phyloP scores from a whole-genome alignment of 2,888 invertebrate species.

The Hoplodrina blanda region DNA sequence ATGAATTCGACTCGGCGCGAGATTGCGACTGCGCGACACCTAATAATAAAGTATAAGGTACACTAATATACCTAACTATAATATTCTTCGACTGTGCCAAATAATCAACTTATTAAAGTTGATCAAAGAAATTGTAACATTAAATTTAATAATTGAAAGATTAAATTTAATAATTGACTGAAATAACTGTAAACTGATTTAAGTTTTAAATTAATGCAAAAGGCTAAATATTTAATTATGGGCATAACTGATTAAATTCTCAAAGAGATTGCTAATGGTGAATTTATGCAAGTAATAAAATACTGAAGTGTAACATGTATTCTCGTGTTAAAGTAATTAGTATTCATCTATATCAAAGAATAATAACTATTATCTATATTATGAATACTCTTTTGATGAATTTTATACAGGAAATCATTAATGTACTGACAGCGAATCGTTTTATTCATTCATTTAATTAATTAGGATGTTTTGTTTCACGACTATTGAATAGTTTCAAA shows the following conservation, averaged over 20 bases:
- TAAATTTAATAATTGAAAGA: neutral
- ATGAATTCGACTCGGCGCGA: constrained; percentile 27
- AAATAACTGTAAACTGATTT: constrained; percentile 2
- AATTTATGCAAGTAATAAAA: neutral
- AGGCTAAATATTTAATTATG: neutral
- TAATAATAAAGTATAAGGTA: neutral
- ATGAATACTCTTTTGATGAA: neutral
- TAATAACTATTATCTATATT: neutral
- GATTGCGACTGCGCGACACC: constrained; percentile 1
- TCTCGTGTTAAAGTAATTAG: constrained; percentile 19
- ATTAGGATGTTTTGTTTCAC: constrained; percentile 10
- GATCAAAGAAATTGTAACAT: neutral
- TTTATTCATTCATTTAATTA: constrained; percentile 1
- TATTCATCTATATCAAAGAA: neutral
- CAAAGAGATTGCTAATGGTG: neutral
- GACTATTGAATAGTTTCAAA: constrained; percentile 3
- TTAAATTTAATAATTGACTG: neutral
- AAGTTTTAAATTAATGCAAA: neutral
- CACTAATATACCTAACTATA: neutral
- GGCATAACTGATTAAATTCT: neutral
- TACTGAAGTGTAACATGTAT: neutral
- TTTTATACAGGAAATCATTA: constrained; percentile 22
- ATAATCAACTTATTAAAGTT: neutral
- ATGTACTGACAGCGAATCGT: constrained; percentile 1
- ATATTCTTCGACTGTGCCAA: neutral